These are phyloP conservation scores for Argyresthia goedartella DNA, from an alignment of 2,888 invertebrate genomes.

Conservation along the genomic window DNA sequence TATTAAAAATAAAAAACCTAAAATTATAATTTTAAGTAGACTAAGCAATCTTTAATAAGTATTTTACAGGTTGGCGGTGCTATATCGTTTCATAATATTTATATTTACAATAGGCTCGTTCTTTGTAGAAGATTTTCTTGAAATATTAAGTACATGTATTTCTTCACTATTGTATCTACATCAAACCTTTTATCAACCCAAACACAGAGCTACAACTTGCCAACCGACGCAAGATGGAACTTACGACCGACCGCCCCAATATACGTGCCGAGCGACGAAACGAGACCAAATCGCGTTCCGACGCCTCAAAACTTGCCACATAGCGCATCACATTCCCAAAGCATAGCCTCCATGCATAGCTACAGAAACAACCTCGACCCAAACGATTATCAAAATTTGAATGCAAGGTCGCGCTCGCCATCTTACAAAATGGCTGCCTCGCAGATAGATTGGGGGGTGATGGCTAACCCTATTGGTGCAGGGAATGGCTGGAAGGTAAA, in stretches of 20 bases:
- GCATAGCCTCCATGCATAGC: constrained; percentile 68
- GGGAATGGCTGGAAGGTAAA: constrained; percentile 66
- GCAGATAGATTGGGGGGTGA: constrained; percentile 55
- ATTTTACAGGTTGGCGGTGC: constrained; percentile 6
- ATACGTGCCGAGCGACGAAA: constrained; percentile 56
- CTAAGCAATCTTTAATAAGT: not conserved
- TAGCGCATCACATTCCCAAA: constrained; percentile 61
- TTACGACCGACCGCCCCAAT: constrained; percentile 65
- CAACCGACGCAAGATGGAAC: constrained; percentile 59
- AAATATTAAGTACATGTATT: not conserved
- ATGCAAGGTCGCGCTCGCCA: constrained; percentile 57
- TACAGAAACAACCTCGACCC: constrained; percentile 64
- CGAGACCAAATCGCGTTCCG: constrained; percentile 41
- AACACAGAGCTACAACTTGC: constrained; percentile 63
- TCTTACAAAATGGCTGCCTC: constrained; percentile 68
- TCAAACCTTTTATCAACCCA: not conserved
- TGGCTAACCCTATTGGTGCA: constrained; percentile 45
- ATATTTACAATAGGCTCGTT: too few relatives aligned
- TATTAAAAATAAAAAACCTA: not conserved
- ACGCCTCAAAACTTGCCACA: constrained; percentile 60
- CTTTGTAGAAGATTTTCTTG: too few relatives aligned
- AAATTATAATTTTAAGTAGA: not conserved
- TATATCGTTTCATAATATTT: not conserved
- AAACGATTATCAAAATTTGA: constrained; percentile 60
- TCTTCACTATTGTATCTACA: not conserved